Evolutionary conservation across 2,888 invertebrate genomes (phyloP).

Genomic region (Peribatodes rhomboidaria): DNA sequence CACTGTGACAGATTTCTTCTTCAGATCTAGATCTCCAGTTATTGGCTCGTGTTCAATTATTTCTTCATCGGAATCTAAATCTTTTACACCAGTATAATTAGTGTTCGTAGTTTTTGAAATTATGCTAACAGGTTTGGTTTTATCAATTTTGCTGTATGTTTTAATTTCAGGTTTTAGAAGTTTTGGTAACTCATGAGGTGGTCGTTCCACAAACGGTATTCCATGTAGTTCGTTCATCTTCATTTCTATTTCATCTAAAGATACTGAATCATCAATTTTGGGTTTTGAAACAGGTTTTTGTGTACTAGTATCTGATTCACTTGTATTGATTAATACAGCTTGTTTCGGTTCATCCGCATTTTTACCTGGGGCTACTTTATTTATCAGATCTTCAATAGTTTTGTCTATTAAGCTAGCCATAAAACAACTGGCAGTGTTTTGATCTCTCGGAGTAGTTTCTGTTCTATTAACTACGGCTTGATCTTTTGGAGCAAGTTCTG

Average conservation of each 20-base stretch:
- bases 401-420: constrained; percentile 71
- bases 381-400: constrained; percentile 80
- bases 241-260: constrained; percentile 77
- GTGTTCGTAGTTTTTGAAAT: constrained; percentile 59
- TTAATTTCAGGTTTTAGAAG: constrained; percentile 56
- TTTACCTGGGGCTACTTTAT: constrained; percentile 63
- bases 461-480: constrained; percentile 52
- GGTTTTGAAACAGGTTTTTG: constrained; percentile 51
- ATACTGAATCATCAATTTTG: constrained; percentile 30
- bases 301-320: constrained; percentile 44
- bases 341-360: constrained; percentile 57
- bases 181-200: constrained; percentile 69
- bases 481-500: constrained; percentile 53
- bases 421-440: constrained; percentile 56
- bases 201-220: constrained; percentile 74
- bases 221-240: constrained; percentile 83
- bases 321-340: constrained; percentile 35
- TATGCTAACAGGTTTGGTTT: constrained; percentile 52
- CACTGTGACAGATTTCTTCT: constrained; percentile 46
- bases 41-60: constrained; percentile 65
- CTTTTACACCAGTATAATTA: constrained; percentile 54
- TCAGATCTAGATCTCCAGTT: constrained; percentile 61
- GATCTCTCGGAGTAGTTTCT: constrained; percentile 55
- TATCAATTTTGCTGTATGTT: constrained; percentile 56
- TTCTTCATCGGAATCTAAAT: constrained; percentile 67